Base-by-base conservation (phyloP, 2,888 invertebrate genomes). In the Arctia plantaginis region DNA sequence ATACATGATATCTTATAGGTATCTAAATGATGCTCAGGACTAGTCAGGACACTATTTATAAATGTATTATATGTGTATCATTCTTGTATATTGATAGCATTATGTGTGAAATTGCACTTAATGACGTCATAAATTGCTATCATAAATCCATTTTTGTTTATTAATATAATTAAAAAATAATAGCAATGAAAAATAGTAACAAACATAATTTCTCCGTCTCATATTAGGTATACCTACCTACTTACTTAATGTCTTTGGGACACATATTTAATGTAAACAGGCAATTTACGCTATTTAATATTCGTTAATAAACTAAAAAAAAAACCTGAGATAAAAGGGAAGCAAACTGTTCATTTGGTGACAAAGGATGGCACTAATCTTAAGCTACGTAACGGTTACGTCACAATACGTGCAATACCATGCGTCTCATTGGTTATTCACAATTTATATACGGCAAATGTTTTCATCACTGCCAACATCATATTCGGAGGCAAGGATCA, bases 401-500 rank as follows among this genome's bases (percentile, higher is more conserved):
- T 30, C 30, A 30, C 30, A 18, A 6, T 18, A 27, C 62, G 27
- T 59, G 62, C 15, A 62, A 30, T 62, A 13, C 7, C 62, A 30
- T 0, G 27, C 13, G n/a, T 59, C 27, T 55, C 12, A 55, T 62
- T 62, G 18, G 18, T 30, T 62, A 30, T 62, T 62, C 62, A 62
- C 30, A 30, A 18, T 7, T 62, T n/a, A 23, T 30, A 7, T 62
- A 30, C 55, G 59, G 27, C 39, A 35, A 35, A 18, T 1, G 6
- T 27, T 69, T 69, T 69, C 62, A 62, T 70, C 62, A 70, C 20
- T 62, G 30, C 62, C 62, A 62, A 62, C 47, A 7, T 47, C 33
- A 10, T 67, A 47, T 47, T 67, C 67, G 27, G 7, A 59, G 66
- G 66, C 47, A 64, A 30, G 62, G 47, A 71, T 71, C 71, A 71